A percentile compares a stretch with the other conserved stretches of the same genome.
These are phyloP conservation scores for Sigmodon hispidus DNA, from an alignment of 2,113 vertebrate genomes.

Conservation along the genomic window DNA sequence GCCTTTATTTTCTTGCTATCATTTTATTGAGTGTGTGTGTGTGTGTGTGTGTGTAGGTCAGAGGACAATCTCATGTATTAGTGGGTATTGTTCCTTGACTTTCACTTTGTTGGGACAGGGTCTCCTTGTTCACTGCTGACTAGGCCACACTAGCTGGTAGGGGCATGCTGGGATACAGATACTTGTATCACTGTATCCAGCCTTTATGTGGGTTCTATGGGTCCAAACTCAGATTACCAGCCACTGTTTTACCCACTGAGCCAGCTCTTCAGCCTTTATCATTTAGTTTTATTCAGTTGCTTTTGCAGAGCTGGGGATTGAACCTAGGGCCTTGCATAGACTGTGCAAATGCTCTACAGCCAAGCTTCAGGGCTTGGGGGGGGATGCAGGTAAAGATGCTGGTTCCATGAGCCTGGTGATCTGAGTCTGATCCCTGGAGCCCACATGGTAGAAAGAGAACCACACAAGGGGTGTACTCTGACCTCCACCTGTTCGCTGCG, in stretches of 20 bases:
- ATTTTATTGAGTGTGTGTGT: neutral
- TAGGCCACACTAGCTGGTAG: neutral
- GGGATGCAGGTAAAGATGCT: neutral
- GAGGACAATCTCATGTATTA: neutral
- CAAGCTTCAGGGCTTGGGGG: neutral
- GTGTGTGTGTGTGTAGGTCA: neutral
- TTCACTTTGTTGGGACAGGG: neutral
- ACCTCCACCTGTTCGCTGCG: neutral
- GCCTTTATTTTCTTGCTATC: neutral
- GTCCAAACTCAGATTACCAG: neutral
- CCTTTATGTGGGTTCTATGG: neutral
- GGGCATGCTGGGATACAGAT: neutral
- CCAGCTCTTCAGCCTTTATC: neutral
- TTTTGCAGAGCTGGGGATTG: neutral
- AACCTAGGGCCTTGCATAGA: neutral
- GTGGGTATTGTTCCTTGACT: neutral
- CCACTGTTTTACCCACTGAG: neutral
- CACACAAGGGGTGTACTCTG: neutral
- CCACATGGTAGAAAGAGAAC: neutral
- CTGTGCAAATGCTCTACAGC: neutral
- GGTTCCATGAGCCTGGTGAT: neutral
- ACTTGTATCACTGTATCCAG: neutral
- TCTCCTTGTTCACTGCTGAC: neutral
- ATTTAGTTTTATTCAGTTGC: neutral
- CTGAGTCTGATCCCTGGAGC: neutral